phyloP scores from a whole-genome alignment of 1,140 invertebrate species.

The Mactra quadrangularis region DNA sequence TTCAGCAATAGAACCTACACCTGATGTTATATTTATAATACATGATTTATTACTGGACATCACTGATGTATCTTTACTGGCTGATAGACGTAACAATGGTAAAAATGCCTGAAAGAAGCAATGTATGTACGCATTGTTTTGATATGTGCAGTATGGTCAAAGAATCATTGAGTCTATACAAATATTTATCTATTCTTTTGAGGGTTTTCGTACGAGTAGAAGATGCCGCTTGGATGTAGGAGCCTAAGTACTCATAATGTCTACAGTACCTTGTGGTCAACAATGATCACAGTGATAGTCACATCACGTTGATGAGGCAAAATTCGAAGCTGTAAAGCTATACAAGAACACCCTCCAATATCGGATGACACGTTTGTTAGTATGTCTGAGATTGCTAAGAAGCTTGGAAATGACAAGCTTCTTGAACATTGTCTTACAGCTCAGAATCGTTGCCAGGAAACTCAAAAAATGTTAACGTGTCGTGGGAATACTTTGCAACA shows the following conservation, averaged over 20 bases:
- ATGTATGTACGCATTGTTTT: not conserved
- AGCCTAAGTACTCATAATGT: too few relatives aligned
- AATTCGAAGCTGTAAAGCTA: too few relatives aligned
- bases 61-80: not conserved
- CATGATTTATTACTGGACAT: slow-evolving; percentile 32
- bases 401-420: slow-evolving; percentile 90
- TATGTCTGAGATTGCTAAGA: slow-evolving; percentile 89
- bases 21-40: slow-evolving; percentile 32
- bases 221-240: too few relatives aligned
- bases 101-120: slow-evolving; percentile 43
- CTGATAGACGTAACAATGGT: slow-evolving; percentile 37
- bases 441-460: slow-evolving; percentile 86
- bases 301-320: too few relatives aligned
- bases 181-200: too few relatives aligned
- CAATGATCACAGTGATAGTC: too few relatives aligned
- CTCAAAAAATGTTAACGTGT: slow-evolving; percentile 84
- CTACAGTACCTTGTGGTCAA: too few relatives aligned
- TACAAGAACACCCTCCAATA: slow-evolving; percentile 86
- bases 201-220: too few relatives aligned
- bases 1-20: slow-evolving; percentile 10
- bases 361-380: slow-evolving; percentile 87
- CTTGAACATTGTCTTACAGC: slow-evolving; percentile 89
- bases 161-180: not conserved
- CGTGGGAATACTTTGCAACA: slow-evolving; percentile 83
- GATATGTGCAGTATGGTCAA: not conserved